Percentiles rank a stretch among this genome's conserved stretches.
These are phyloP conservation scores for Drosophila austrosaltans DNA, from an alignment of 2,888 invertebrate genomes.

Conservation along the genomic window DNA sequence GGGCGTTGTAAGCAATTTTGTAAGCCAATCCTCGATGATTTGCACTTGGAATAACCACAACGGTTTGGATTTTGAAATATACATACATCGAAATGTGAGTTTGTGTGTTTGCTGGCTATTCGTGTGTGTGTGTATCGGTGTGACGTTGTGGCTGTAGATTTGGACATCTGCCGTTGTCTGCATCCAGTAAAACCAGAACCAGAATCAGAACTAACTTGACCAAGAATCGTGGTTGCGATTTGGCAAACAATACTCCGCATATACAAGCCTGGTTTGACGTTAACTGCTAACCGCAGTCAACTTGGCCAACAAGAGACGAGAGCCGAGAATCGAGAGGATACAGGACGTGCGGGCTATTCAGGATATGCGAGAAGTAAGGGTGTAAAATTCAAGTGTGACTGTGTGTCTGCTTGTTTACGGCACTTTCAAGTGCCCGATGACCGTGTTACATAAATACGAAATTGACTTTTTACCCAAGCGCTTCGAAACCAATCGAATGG, in stretches of 20 bases:
- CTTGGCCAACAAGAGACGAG: conserved; percentile 45
- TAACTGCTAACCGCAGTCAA: conserved; percentile 63
- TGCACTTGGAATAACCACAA: conserved; percentile 8
- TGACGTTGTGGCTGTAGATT: conserved; percentile 12
- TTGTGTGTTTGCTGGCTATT: background rate
- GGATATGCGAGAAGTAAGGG: conserved; percentile 30
- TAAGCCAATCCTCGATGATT: conserved; percentile 24
- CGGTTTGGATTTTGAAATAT: conserved; percentile 1
- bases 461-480: conserved; percentile 67
- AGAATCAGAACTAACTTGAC: conserved; percentile 63
- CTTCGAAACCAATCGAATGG: conserved; percentile 62
- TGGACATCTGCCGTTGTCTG: conserved; percentile 1
- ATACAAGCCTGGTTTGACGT: conserved; percentile 46
- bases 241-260: conserved; percentile 41
- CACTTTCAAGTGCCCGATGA: conserved; percentile 61
- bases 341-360: conserved; percentile 26
- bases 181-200: conserved; percentile 15
- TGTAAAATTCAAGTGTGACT: conserved; percentile 30
- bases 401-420: conserved; percentile 64
- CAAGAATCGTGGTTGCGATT: conserved; percentile 52
- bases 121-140: background rate
- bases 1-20: conserved; percentile 33
- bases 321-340: background rate
- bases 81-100: background rate
- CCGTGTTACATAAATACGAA: conserved; percentile 73